Evolutionary conservation across 2,888 invertebrate species (phyloP).

Genomic region (Drosophila hamatofila): DNA sequence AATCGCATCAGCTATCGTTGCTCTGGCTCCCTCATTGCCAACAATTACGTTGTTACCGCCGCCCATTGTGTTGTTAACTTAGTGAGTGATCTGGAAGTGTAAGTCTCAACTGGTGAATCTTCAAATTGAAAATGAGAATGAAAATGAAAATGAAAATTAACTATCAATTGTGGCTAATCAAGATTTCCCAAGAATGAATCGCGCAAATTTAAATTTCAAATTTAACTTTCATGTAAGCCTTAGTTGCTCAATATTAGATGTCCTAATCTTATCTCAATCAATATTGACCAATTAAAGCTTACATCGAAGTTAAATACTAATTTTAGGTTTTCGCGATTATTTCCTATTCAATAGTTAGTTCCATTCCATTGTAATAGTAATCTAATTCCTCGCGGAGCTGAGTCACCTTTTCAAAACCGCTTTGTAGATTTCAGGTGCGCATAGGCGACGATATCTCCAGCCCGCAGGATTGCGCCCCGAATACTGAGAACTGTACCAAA

Average conservation of each 20-base stretch:
- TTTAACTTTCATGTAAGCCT: no score
- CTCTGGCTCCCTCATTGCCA: conserved; percentile 86
- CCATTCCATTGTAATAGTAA: no score
- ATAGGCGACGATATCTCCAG: conserved; percentile 87
- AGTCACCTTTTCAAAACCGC: no score
- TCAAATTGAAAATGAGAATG: background rate
- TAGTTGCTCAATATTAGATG: background rate
- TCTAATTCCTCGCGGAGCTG: no score
- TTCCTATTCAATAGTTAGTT: no score
- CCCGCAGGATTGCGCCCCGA: conserved; percentile 84
- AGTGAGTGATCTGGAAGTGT: conserved; percentile 85
- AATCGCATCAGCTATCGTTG: conserved; percentile 83
- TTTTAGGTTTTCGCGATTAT: no score
- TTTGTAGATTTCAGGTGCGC: conserved; percentile 87
- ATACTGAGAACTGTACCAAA: conserved; percentile 83
- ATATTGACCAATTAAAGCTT: no score
- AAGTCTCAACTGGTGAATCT: conserved; percentile 59
- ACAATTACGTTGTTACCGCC: conserved; percentile 87
- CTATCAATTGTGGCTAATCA: background rate
- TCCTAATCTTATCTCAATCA: no score
- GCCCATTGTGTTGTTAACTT: conserved; percentile 87
- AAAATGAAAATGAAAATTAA: background rate
- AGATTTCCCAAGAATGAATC: background rate
- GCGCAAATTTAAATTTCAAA: no score
- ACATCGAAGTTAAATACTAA: no score